These are phyloP conservation scores for Allygus modestus DNA, from an alignment of 2,888 invertebrate genomes.

Conservation along the genomic window DNA sequence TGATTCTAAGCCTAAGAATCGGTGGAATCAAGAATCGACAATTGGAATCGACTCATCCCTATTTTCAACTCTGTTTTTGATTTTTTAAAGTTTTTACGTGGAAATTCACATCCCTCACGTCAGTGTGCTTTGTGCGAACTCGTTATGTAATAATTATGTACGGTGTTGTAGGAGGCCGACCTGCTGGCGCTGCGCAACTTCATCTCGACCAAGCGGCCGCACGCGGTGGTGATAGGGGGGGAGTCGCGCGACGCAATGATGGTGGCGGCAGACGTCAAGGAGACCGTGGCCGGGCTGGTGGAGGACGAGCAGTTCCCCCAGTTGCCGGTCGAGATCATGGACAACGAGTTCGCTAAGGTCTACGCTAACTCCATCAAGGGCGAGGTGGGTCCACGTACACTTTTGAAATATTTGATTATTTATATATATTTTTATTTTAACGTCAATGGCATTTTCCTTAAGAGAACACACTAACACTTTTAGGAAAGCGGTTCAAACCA, in stretches of 20 bases:
- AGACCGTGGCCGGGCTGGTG: conserved; percentile 84
- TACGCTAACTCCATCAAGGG: conserved; percentile 95
- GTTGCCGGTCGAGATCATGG: conserved; percentile 93
- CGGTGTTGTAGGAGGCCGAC: conserved; percentile 78
- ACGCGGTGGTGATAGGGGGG: conserved; percentile 93
- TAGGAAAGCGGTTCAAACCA: not conserved
- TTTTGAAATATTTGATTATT: too few relatives aligned
- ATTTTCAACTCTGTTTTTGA: too few relatives aligned
- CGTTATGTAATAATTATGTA: too few relatives aligned
- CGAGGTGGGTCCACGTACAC: conserved; percentile 77
- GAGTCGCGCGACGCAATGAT: conserved; percentile 93
- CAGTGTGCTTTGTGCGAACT: too few relatives aligned
- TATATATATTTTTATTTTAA: not conserved
- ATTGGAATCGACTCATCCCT: too few relatives aligned
- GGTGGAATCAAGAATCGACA: too few relatives aligned
- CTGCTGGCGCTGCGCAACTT: conserved; percentile 86
- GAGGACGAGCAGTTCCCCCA: conserved; percentile 92
- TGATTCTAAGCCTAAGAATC: too few relatives aligned
- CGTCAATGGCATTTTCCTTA: too few relatives aligned
- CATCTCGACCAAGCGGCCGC: conserved; percentile 93
- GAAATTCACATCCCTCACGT: too few relatives aligned
- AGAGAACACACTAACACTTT: not conserved
- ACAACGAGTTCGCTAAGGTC: conserved; percentile 95
- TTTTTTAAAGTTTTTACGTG: too few relatives aligned
- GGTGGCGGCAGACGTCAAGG: conserved; percentile 87